Conservation (phyloP, 2,797 vertebrate species). For the Xerus rutilus region DNA sequence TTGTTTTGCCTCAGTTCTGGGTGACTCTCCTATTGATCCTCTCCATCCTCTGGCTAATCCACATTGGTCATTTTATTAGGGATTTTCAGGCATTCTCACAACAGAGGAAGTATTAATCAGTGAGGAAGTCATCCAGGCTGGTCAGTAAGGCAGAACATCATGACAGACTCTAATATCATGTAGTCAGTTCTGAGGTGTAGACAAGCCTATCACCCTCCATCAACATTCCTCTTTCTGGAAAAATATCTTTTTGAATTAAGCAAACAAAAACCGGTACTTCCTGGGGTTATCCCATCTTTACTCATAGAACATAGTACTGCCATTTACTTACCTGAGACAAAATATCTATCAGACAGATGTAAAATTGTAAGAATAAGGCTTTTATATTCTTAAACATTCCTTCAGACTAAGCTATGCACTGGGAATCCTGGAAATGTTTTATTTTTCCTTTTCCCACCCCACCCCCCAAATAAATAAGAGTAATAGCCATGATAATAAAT, state of each 20-base stretch:
- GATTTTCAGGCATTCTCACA: neutral
- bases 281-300: neutral
- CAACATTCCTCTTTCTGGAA: neutral
- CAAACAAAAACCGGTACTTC: neutral
- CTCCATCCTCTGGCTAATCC: neutral
- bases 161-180: neutral
- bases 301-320: neutral
- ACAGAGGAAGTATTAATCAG: neutral
- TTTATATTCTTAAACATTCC: neutral
- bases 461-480: neutral
- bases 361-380: neutral
- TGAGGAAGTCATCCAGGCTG: neutral
- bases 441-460: neutral
- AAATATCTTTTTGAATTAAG: neutral
- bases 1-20: neutral
- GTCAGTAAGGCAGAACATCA: neutral
- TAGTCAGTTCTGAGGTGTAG: neutral
- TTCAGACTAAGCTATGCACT: neutral
- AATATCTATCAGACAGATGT: neutral
- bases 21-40: neutral
- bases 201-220: neutral
- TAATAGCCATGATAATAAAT: neutral
- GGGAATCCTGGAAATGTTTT: neutral
- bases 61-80: neutral
- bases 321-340: neutral